Base-by-base conservation (phyloP, 2,113 vertebrate species). In the Phalacrocorax pelagicus region DNA sequence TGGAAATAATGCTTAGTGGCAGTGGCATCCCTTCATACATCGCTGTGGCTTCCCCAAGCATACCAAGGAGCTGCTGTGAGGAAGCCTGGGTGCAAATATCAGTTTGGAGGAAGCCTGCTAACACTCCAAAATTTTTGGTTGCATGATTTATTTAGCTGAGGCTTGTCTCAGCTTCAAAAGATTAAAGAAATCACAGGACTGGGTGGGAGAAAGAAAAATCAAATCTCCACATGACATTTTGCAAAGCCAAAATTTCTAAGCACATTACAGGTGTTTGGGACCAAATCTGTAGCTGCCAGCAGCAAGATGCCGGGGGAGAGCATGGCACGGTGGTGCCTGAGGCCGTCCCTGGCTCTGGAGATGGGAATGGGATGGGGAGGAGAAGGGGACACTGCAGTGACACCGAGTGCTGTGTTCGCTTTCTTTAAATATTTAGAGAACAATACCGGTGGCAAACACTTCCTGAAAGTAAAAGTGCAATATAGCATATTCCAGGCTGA, bases 331-430 rank as follows among this genome's bases (percentile, higher is more conserved):
- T 9, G 2, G 10, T 32, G 72, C 47, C 66, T 24, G 66, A 0
- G 1, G 23, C 67, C 1, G 0, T 30, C 47, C 24, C 32, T 1
- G 0, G 49, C 29, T 62, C 30, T 8, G 3, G 42, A n/a, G 20
- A 2, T 20, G 36, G 36, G 30, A 54, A 29, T 4, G 40, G 24
- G 8, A 8, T 1, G 0, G 36, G 29, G 30, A 71, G 52, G 46
- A 88, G 38, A 36, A 0, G 2, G 19, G 44, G 26, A 67, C 81
- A 24, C 47, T 2, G 2, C 29, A 16, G 63, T 21, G 58, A 29
- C 62, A 79, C 22, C 4, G 8, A 82, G 52, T 3, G 0, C 59
- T 83, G 34, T 3, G 1, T 55, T 67, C 3, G 0, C 51, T 40
- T 27, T 15, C 62, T 92, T 55, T 47, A 34, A 13, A 29, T 10